These are phyloP conservation scores for Aradophagus sp. DNA, from an alignment of 1,140 invertebrate genomes.

Conservation along the genomic window DNA sequence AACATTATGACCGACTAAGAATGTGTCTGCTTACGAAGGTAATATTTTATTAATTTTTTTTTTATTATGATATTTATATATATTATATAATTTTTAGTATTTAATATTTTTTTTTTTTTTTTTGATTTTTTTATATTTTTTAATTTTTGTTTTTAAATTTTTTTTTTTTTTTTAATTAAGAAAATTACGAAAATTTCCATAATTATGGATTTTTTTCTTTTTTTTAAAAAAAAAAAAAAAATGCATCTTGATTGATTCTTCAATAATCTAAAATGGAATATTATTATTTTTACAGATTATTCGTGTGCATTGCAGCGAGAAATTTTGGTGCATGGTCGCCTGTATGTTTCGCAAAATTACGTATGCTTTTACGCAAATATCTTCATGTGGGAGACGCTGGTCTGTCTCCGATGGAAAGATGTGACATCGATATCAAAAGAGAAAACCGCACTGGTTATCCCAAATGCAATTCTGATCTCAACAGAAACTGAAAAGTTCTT, in stretches of 20 bases:
- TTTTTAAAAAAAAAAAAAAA: too few relatives aligned
- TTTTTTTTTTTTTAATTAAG: too few relatives aligned
- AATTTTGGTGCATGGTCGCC: conserved; percentile 91
- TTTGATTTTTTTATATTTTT: conserved; percentile 1
- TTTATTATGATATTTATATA: too few relatives aligned
- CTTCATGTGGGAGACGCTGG: conserved; percentile 93
- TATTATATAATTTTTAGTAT: too few relatives aligned
- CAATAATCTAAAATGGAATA: too few relatives aligned
- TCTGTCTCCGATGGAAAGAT: conserved; percentile 89
- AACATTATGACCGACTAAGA: too few relatives aligned
- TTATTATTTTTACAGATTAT: conserved; percentile 82
- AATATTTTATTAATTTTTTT: too few relatives aligned
- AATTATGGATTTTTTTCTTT: too few relatives aligned
- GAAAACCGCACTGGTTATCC: conserved; percentile 93
- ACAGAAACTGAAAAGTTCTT: conserved; percentile 92
- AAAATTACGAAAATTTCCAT: too few relatives aligned
- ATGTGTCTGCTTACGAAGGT: too few relatives aligned
- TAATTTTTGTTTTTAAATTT: not conserved
- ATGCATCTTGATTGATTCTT: too few relatives aligned
- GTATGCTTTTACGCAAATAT: conserved; percentile 97
- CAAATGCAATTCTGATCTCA: conserved; percentile 93
- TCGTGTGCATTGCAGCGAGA: conserved; percentile 96
- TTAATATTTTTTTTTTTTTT: too few relatives aligned
- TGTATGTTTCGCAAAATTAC: conserved; percentile 95
- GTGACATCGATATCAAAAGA: conserved; percentile 94